Percentiles rank a stretch among this genome's conserved stretches.
Evolutionary conservation across 2,797 vertebrate genomes (phyloP).

Genomic region (Steatocranus sp.): DNA sequence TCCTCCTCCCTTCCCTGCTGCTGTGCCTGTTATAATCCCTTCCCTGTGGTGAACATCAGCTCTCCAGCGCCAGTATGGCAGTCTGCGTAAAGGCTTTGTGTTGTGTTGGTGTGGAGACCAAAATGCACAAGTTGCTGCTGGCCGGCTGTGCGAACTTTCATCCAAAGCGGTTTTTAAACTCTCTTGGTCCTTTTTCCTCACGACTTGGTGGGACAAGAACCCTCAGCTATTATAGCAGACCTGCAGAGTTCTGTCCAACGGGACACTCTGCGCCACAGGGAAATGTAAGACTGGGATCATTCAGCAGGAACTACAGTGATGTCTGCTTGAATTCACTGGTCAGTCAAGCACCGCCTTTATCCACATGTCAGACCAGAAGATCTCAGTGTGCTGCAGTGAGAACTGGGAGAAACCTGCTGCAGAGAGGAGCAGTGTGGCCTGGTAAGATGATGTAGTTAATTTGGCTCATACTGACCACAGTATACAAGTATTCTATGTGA

Average conservation of each 20-base stretch:
- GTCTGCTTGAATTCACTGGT: not conserved
- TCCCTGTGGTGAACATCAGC: not conserved
- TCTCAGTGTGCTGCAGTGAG: not conserved
- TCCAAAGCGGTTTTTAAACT: constrained; percentile 8
- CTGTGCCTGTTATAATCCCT: not conserved
- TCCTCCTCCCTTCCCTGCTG: not conserved
- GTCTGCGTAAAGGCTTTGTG: constrained; percentile 20
- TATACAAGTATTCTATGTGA: not conserved
- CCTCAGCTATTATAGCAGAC: not conserved
- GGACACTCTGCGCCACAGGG: not conserved
- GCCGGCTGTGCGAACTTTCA: constrained; percentile 12
- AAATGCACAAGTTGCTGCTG: constrained; percentile 21
- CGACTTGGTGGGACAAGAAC: not conserved
- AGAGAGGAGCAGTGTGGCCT: constrained; percentile 6
- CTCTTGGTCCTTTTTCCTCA: not conserved
- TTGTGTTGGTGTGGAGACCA: not conserved
- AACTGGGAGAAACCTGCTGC: constrained; percentile 21
- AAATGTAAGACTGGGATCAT: not conserved
- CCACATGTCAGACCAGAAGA: not conserved
- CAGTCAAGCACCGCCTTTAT: not conserved
- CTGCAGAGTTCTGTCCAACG: not conserved
- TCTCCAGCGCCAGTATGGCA: constrained; percentile 22
- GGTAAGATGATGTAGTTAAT: constrained; percentile 25
- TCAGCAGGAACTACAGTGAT: not conserved
- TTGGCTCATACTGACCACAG: not conserved